Evolutionary conservation across 2,797 vertebrate species (phyloP).

Genomic region (Enteromius treurensis): DNA sequence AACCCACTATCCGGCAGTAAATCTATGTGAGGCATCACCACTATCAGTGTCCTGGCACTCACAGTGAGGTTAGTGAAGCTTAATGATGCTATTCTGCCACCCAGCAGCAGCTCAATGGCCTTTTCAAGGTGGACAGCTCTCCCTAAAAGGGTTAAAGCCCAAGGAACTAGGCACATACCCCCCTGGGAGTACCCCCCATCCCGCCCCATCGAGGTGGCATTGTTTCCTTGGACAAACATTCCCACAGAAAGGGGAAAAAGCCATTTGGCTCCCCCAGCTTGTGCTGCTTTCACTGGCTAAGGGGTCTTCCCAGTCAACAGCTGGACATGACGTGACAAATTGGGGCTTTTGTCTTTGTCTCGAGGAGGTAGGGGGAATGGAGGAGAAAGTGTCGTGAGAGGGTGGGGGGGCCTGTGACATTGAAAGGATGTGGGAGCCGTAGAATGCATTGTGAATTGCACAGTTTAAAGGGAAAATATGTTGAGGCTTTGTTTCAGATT

Average conservation of each 20-base stretch:
- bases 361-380: conserved; percentile 53
- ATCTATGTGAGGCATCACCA: conserved; percentile 50
- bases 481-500: conserved; percentile 60
- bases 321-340: conserved; percentile 75
- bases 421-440: conserved; percentile 62
- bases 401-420: conserved; percentile 39
- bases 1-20: conserved; percentile 49
- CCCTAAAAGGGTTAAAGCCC: conserved; percentile 65
- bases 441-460: conserved; percentile 67
- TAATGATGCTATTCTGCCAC: conserved; percentile 67
- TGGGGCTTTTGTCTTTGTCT: conserved; percentile 69
- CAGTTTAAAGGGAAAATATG: conserved; percentile 63
- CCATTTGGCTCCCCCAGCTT: conserved; percentile 65
- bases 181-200: conserved; percentile 57
- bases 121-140: conserved; percentile 66
- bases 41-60: conserved; percentile 51
- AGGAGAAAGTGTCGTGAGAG: conserved; percentile 56
- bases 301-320: conserved; percentile 68
- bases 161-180: conserved; percentile 57
- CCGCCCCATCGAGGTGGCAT: conserved; percentile 55
- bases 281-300: conserved; percentile 61
- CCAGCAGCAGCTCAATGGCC: conserved; percentile 62
- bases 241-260: conserved; percentile 71
- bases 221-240: conserved; percentile 72
- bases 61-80: conserved; percentile 67